Evolutionary conservation across 2,113 vertebrate species (phyloP), one percentile per base, ranked within the genome.

Genomic region (Amphiprion ocellaris): DNA sequence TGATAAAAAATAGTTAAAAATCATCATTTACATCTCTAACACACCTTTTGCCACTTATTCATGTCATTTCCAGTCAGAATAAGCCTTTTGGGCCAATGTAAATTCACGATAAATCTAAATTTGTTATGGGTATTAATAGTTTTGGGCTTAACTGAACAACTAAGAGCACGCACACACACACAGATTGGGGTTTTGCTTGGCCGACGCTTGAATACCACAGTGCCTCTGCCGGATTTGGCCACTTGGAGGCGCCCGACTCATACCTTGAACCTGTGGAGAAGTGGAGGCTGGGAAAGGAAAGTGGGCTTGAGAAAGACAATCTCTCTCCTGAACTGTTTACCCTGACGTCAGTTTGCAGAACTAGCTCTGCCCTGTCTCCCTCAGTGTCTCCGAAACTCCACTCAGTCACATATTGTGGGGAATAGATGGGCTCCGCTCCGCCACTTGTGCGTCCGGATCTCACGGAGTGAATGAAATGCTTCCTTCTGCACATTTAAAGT

Each of bases 281-380:
- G 50, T 52, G 60, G 68, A 69, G 74, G 73, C 74, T 74, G 82
- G 70, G 85, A 81, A 70, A 58, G 82, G 78, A 91, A 92, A 92
- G 91, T 85, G 81, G 72, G 80, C 69, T 80, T 54, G 79, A 74
- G 84, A 84, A 90, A 91, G 89, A 91, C 90, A 92, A 92, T 91
- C 84, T 92, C 89, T 92, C 84, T 77, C 86, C 84, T 84, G 80
- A 93, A 94, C 88, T 94, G 94, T 94, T 95, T 94, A 94, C 92
- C 87, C 91, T 94, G 94, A 95, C 95, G 94, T 95, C 94, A 95
- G 94, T 93, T 92, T 86, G 92, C 90, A 90, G 88, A 84, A 93
- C 74, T 92, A 77, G 92, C 89, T 69, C 85, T 89, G 91, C 91
- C 78, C 89, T 68, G 93, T 92, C 88, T 92, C 87, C 65, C 78